Percentiles rank a stretch among this genome's conserved stretches.
Conservation (phyloP, 2,113 vertebrate species). For the Forbesichthys papilliferus region DNA sequence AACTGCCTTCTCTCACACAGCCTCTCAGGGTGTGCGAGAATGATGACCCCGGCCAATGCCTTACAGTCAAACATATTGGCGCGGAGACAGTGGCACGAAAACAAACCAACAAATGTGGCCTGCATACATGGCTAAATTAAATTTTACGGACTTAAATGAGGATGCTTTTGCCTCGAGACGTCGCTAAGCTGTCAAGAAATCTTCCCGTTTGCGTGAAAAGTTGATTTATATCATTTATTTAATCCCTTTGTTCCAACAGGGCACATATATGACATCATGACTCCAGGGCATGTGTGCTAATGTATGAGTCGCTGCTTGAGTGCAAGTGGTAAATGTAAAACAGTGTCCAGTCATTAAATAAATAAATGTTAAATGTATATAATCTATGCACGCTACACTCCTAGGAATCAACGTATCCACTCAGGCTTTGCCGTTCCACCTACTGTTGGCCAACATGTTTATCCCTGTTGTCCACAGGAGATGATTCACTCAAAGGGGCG, state of each 20-base stretch:
- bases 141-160: constrained; percentile 68
- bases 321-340: constrained; percentile 25
- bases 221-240: constrained; percentile 55
- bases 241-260: constrained; percentile 32
- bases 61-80: constrained; percentile 75
- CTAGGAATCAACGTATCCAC: background rate
- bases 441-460: background rate
- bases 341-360: background rate
- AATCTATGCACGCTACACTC: background rate
- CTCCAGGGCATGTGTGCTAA: no score
- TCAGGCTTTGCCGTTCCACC: background rate
- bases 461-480: no score
- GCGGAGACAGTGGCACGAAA: constrained; percentile 69
- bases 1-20: constrained; percentile 68
- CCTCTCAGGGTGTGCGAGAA: constrained; percentile 71
- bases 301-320: constrained; percentile 3
- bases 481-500: no score
- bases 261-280: no score
- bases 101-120: constrained; percentile 72
- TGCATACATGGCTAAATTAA: constrained; percentile 68
- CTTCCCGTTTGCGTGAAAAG: constrained; percentile 33
- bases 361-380: background rate
- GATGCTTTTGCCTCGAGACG: constrained; percentile 64
- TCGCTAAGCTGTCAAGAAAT: constrained; percentile 55
- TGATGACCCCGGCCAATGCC: constrained; percentile 74